Conservation (phyloP, 1,140 invertebrate species). For the Bombus impatiens region DNA sequence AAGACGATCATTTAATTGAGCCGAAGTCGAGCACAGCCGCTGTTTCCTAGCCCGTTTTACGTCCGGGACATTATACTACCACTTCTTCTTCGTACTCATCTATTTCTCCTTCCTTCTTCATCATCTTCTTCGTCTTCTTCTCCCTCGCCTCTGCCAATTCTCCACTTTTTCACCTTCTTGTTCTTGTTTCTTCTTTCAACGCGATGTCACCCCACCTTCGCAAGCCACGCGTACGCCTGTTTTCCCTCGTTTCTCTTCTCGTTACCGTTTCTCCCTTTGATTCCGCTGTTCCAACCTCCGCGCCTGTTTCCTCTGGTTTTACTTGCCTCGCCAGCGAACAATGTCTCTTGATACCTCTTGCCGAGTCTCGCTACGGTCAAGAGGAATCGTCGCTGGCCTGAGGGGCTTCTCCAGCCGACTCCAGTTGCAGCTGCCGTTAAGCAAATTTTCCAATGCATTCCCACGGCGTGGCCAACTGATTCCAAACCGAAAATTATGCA, state of each 20-base stretch:
- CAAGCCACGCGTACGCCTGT: conserved; percentile 17
- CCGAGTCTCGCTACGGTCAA: conserved; percentile 20
- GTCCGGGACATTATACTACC: conserved; percentile 51
- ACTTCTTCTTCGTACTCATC: conserved; percentile 35
- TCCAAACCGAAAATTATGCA: neutral
- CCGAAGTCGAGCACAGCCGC: conserved; percentile 63
- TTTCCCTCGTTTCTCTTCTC: conserved; percentile 30
- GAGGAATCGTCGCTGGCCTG: conserved; percentile 38
- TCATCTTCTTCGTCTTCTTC: neutral
- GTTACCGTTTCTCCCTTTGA: conserved; percentile 7
- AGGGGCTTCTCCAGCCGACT: conserved; percentile 1
- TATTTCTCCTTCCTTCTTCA: neutral
- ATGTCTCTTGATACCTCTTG: conserved; percentile 43
- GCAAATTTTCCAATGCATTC: conserved; percentile 54
- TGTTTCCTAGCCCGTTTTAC: conserved; percentile 58
- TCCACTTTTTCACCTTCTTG: neutral
- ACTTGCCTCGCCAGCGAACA: conserved; percentile 36
- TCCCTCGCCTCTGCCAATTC: neutral
- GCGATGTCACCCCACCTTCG: neutral
- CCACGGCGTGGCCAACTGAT: conserved; percentile 15
- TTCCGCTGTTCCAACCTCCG: conserved; percentile 4
- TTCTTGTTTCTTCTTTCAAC: conserved; percentile 6
- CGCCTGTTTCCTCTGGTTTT: conserved; percentile 40
- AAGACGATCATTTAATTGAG: conserved; percentile 76
- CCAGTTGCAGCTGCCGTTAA: conserved; percentile 50